A percentile compares a stretch with the other conserved stretches of the same genome.
phyloP scores from a whole-genome alignment of 2,113 vertebrate species.

The Mormyrus lacerda region DNA sequence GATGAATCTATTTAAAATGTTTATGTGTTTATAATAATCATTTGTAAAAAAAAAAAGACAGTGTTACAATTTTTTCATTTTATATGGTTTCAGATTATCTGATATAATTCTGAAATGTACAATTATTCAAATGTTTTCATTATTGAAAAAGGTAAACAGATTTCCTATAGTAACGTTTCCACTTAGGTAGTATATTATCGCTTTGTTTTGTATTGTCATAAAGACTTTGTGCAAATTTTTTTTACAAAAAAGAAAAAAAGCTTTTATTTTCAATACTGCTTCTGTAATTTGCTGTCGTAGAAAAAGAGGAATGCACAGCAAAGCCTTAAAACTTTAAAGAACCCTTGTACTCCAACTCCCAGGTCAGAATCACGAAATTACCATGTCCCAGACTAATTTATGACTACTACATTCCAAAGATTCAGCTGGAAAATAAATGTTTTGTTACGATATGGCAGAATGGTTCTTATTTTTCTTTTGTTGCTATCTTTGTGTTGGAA shows the following conservation, averaged over 20 bases:
- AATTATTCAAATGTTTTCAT: slow-evolving; percentile 60
- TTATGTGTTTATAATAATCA: slow-evolving; percentile 69
- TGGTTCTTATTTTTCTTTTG: neutral
- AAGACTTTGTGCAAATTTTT: slow-evolving; percentile 58
- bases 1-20: slow-evolving; percentile 71
- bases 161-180: slow-evolving; percentile 53
- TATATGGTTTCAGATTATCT: slow-evolving; percentile 62
- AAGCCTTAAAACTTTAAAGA: slow-evolving; percentile 57
- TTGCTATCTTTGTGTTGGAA: neutral
- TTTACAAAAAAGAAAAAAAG: slow-evolving; percentile 56
- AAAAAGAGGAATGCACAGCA: slow-evolving; percentile 62
- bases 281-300: slow-evolving; percentile 72
- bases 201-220: slow-evolving; percentile 64
- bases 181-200: slow-evolving; percentile 51
- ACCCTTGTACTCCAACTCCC: slow-evolving; percentile 42
- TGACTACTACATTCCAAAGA: slow-evolving; percentile 44
- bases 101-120: slow-evolving; percentile 63
- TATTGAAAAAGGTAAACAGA: slow-evolving; percentile 60
- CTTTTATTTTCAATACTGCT: slow-evolving; percentile 76
- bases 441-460: slow-evolving; percentile 25
- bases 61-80: slow-evolving; percentile 45
- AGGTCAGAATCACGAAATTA: slow-evolving; percentile 13
- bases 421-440: slow-evolving; percentile 46
- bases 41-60: slow-evolving; percentile 52
- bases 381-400: slow-evolving; percentile 23